These are phyloP conservation scores for Eulemur rufifrons DNA, from an alignment of 2,113 vertebrate species.

Conservation along the genomic window DNA sequence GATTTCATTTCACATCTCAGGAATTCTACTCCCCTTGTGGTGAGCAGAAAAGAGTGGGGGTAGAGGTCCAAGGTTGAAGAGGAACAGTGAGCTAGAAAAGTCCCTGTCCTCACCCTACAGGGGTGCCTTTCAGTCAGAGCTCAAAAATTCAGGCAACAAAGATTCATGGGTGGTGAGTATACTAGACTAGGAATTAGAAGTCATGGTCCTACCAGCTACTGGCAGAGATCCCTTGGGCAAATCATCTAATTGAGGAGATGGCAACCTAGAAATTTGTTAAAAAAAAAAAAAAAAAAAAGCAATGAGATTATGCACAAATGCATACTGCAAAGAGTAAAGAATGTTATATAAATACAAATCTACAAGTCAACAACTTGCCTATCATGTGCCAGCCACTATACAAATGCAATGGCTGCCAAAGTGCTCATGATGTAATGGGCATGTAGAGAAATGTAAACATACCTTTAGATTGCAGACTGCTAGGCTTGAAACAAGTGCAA, in stretches of 20 bases:
- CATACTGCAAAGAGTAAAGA: not conserved
- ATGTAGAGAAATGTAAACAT: not conserved
- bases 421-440: not conserved
- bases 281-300: not conserved
- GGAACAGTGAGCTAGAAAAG: not conserved
- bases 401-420: not conserved
- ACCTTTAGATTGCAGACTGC: not conserved
- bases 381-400: not conserved
- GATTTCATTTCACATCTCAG: conserved; percentile 73
- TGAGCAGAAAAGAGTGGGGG: not conserved
- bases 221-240: not conserved
- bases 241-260: not conserved
- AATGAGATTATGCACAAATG: not conserved
- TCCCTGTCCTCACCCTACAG: not conserved
- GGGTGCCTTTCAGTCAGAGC: not conserved
- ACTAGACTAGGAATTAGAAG: not conserved
- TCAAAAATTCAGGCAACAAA: not conserved
- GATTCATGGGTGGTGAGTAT: not conserved
- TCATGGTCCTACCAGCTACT: not conserved
- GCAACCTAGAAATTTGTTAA: not conserved
- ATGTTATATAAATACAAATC: not conserved
- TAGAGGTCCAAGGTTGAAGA: not conserved
- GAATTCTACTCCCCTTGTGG: conserved; percentile 49
- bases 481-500: not conserved
- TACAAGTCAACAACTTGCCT: not conserved